phyloP scores from a whole-genome alignment of 2,113 vertebrate species.

The Gobiocypris rarus region DNA sequence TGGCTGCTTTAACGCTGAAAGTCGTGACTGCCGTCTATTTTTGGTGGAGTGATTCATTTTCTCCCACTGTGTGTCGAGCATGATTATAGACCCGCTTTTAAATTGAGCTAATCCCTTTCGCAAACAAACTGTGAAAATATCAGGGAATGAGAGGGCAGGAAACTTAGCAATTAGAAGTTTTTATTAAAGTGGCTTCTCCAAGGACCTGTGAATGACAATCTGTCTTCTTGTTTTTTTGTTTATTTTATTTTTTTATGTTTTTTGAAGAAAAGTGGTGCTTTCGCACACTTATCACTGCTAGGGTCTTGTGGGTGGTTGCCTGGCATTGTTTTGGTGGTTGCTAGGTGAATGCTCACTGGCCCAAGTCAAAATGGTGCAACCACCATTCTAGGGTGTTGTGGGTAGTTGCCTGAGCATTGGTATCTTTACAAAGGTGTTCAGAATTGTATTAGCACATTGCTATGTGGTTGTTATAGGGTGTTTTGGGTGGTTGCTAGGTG shows the following conservation, averaged over 20 bases:
- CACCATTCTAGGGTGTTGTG: not conserved
- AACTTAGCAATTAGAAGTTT: slow-evolving; percentile 7
- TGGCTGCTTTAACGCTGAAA: not conserved
- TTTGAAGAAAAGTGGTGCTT: not conserved
- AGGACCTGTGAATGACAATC: not conserved
- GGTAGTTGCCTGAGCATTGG: not conserved
- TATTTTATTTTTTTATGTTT: not conserved
- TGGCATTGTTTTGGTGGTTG: not conserved
- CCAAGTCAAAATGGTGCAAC: not conserved
- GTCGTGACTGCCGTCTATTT: slow-evolving; percentile 26
- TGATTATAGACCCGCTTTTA: slow-evolving; percentile 40
- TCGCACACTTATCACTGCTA: not conserved
- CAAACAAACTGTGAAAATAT: slow-evolving; percentile 32
- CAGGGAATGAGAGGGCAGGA: slow-evolving; percentile 17
- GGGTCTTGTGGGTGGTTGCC: not conserved
- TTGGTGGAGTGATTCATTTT: slow-evolving; percentile 45
- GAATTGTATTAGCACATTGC: no score
- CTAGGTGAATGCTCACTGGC: no score
- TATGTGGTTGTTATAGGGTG: not conserved
- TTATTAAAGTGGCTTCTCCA: not conserved
- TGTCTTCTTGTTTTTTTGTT: no score
- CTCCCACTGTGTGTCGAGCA: slow-evolving; percentile 30
- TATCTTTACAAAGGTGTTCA: not conserved
- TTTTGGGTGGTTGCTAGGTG: not conserved
- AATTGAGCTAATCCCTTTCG: slow-evolving; percentile 31